Conservation (phyloP, 2,797 vertebrate species). For the Antrozous pallidus region DNA sequence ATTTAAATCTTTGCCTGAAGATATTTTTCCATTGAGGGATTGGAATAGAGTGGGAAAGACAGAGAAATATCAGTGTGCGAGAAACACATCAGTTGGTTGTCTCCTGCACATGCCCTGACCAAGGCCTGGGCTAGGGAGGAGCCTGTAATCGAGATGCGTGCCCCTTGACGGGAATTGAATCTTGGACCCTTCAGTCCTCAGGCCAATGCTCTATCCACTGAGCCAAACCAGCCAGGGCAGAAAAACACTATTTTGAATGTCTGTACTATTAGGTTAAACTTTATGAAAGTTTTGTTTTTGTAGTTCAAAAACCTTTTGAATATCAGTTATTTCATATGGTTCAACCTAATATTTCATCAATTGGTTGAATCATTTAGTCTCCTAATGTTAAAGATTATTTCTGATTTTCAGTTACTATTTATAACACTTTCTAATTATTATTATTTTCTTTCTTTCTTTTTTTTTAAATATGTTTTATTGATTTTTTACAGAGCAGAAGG, state of each 20-base stretch:
- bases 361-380: background rate
- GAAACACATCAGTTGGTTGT: too few relatives aligned
- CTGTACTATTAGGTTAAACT: background rate
- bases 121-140: too few relatives aligned
- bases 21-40: background rate
- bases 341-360: background rate
- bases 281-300: background rate
- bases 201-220: too few relatives aligned
- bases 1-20: background rate
- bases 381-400: background rate
- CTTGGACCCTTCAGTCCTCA: too few relatives aligned
- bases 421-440: background rate
- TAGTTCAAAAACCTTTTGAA: background rate
- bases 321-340: background rate
- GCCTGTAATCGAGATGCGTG: too few relatives aligned
- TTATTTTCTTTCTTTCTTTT: too few relatives aligned
- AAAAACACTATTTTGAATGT: background rate
- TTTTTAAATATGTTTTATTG: too few relatives aligned
- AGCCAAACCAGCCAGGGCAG: background rate
- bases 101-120: too few relatives aligned
- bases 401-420: background rate
- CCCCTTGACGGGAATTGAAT: too few relatives aligned
- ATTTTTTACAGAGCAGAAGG: too few relatives aligned
- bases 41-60: background rate
- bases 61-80: too few relatives aligned